A percentile compares a stretch with the other conserved stretches of the same genome.
phyloP scores from a whole-genome alignment of 2,113 vertebrate species.

The Chloropsis cyanopogon region DNA sequence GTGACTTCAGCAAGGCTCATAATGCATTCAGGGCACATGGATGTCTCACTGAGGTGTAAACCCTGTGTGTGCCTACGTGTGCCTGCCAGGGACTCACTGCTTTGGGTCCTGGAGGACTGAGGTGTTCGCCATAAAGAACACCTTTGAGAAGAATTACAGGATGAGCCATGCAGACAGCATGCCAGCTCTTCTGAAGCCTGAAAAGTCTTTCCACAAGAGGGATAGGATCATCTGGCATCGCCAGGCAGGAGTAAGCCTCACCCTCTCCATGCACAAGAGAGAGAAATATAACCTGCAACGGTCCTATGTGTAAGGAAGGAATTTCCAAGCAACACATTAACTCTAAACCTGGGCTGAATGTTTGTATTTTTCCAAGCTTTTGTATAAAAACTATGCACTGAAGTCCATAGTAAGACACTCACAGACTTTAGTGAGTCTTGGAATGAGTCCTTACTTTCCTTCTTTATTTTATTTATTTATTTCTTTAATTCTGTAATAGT shows the following conservation, averaged over 20 bases:
- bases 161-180: accelerated
- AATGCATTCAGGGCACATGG: accelerated
- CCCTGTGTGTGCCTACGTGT: accelerated
- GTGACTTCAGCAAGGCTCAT: not conserved
- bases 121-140: not conserved
- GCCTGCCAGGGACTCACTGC: not conserved
- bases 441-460: not conserved
- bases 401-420: not conserved
- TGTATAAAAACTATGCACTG: not conserved
- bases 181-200: not conserved
- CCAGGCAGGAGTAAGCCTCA: not conserved
- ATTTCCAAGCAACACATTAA: accelerated
- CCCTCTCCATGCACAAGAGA: accelerated
- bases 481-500: not conserved
- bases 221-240: not conserved
- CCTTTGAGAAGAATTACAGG: not conserved
- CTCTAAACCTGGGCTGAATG: not conserved
- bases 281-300: not conserved
- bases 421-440: not conserved
- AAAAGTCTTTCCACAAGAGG: not conserved
- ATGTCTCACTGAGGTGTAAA: not conserved
- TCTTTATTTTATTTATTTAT: too few species aligned
- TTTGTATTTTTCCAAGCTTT: not conserved
- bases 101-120: not conserved
- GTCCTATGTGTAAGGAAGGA: not conserved